Evolutionary conservation across 2,888 invertebrate species (phyloP), one percentile per base, ranked within the genome.

Genomic region (Pycnomerus fuliginosus): DNA sequence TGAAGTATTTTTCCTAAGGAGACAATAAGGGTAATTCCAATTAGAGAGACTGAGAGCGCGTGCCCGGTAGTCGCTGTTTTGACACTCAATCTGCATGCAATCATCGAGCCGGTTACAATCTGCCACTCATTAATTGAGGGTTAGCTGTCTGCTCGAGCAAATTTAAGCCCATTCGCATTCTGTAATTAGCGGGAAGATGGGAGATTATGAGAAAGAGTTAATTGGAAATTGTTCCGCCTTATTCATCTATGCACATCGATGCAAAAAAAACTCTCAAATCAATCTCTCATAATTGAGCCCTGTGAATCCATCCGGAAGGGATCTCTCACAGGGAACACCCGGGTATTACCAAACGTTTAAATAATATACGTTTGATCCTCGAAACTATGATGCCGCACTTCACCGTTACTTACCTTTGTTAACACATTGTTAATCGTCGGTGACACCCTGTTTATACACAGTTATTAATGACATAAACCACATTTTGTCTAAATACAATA

Each of bases 121-220:
- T 54, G 58, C 56, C 52, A 57, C 56, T 62, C 63, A 61, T 63
- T 67, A 64, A 65, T 64, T 61, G 63, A 61, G 64, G 60, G 65
- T 65, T 61, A 60, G 60, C 50, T 55, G 58, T 59, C 61, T 62
- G 58, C 65, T 59, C 59, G 59, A 64, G 63, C 61, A 63, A 67
- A 65, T 65, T 67, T 65, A 61, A 62, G 55, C 61, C 60, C 50
- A 53, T 62, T 60, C 62, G 53, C 56, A 52, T 50, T 54, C 47
- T 50, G 50, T 67, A 67, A 70, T 68, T 68, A 68, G 62, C 60
- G 62, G 56, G 55, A 65, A 64, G 64, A 62, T 61, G 56, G 61
- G 58, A 65, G 65, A 67, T 68, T 67, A 69, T 61, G 60, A 61
- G 64, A 64, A 69, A 63, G 67, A 66, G 66, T 68, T 69, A 68